A percentile compares a stretch with the other conserved stretches of the same genome.
Conservation (phyloP, 1,140 invertebrate species). For the Nilaparvata lugens region DNA sequence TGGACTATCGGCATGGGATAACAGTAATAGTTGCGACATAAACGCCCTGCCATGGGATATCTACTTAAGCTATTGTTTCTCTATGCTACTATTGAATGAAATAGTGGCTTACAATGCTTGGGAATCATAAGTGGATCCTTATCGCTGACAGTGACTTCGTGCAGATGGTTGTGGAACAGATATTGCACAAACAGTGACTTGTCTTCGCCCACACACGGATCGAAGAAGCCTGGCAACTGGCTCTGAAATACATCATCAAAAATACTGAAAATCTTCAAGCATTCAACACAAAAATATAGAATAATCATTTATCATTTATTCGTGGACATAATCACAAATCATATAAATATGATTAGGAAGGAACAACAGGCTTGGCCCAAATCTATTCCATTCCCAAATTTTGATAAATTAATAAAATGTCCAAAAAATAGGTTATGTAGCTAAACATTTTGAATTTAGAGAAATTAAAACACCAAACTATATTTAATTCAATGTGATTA, state of each 20-base stretch:
- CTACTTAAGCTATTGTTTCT: neutral
- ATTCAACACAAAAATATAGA: neutral
- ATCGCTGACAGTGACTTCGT: slow-evolving; percentile 74
- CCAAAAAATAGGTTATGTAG: too few species aligned
- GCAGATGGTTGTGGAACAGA: slow-evolving; percentile 64
- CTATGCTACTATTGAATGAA: neutral
- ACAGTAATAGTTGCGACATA: too few species aligned
- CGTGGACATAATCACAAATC: too few species aligned
- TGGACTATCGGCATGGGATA: too few species aligned
- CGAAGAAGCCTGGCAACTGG: slow-evolving; percentile 92
- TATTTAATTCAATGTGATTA: neutral
- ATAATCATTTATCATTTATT: too few species aligned
- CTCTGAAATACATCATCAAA: slow-evolving; percentile 69
- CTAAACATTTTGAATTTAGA: too few species aligned
- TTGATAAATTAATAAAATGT: too few species aligned
- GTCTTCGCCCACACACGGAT: slow-evolving; percentile 87
- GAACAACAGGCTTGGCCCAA: too few species aligned
- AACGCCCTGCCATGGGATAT: too few species aligned
- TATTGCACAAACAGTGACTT: slow-evolving; percentile 85
- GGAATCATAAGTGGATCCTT: slow-evolving; percentile 70
- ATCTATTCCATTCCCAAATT: too few species aligned
- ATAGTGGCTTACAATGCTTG: slow-evolving; percentile 43
- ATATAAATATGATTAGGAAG: too few species aligned
- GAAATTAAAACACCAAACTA: too few species aligned
- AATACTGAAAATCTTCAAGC: slow-evolving; percentile 14